Conservation (phyloP, 2,888 invertebrate species). For the Tillus elongatus region DNA sequence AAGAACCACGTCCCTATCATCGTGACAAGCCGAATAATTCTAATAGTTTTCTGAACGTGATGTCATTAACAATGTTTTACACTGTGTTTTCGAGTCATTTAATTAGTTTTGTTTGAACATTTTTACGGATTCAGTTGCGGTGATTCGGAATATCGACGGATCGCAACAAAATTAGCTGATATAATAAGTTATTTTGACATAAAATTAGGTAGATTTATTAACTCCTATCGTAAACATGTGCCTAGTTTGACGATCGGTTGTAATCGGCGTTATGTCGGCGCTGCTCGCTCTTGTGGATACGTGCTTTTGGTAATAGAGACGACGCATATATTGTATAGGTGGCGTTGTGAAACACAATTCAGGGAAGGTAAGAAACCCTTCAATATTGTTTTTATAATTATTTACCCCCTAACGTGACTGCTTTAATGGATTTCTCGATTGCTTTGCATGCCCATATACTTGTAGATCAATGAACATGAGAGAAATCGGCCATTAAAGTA, state of each 20-base stretch:
- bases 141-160: conserved; percentile 21
- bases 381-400: conserved; percentile 35
- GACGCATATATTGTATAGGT: conserved; percentile 42
- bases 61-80: conserved; percentile 22
- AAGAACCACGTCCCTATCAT: conserved; percentile 39
- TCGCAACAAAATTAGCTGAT: no score
- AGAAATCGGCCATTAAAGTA: neutral
- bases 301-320: conserved; percentile 42
- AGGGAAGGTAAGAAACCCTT: conserved; percentile 44
- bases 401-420: conserved; percentile 25
- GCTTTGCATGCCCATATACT: conserved; percentile 8
- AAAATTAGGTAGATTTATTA: no score
- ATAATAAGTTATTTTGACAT: no score
- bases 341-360: conserved; percentile 40
- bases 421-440: conserved; percentile 25
- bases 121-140: conserved; percentile 28
- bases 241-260: conserved; percentile 27
- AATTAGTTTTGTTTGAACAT: conserved; percentile 29
- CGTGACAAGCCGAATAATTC: conserved; percentile 39
- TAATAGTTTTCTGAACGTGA: conserved; percentile 34
- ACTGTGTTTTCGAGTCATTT: conserved; percentile 20
- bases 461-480: neutral
- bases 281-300: conserved; percentile 40
- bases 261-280: no score
- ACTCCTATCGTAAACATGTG: conserved; percentile 34